These are phyloP conservation scores for Cygnus olor DNA, from an alignment of 2,797 vertebrate genomes.

Conservation along the genomic window DNA sequence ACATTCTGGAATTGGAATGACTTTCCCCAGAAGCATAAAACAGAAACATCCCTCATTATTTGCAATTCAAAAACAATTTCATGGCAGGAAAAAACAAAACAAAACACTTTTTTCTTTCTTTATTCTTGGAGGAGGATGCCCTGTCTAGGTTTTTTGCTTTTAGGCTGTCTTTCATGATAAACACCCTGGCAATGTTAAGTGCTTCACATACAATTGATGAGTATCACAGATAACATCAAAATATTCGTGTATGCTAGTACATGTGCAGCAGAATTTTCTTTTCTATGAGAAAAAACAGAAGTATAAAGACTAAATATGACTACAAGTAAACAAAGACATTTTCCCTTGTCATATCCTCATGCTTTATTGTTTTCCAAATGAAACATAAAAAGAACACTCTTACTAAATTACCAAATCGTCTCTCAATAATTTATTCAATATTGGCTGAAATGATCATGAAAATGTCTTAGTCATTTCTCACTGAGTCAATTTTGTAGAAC, in stretches of 20 bases:
- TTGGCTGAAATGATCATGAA: background rate
- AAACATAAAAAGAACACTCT: background rate
- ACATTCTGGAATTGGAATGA: background rate
- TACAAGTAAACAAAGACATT: background rate
- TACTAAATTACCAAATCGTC: background rate
- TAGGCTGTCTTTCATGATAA: background rate
- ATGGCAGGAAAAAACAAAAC: background rate
- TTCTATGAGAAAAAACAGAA: background rate
- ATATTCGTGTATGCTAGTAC: background rate
- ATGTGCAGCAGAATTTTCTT: background rate
- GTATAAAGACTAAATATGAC: background rate
- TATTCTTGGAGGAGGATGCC: background rate
- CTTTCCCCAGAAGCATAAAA: background rate
- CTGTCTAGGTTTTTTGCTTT: background rate
- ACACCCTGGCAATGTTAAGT: background rate
- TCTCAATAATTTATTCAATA: slow-evolving; percentile 19
- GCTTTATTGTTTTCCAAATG: background rate
- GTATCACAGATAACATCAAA: background rate
- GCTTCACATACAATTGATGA: background rate
- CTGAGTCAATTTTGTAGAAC: background rate
- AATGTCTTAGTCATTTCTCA: background rate
- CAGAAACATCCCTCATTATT: background rate
- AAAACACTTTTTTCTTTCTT: background rate
- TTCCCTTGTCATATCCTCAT: background rate
- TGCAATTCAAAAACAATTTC: background rate